These are phyloP conservation scores for Mycogona germanica DNA, from an alignment of 2,888 invertebrate species.

Conservation along the genomic window DNA sequence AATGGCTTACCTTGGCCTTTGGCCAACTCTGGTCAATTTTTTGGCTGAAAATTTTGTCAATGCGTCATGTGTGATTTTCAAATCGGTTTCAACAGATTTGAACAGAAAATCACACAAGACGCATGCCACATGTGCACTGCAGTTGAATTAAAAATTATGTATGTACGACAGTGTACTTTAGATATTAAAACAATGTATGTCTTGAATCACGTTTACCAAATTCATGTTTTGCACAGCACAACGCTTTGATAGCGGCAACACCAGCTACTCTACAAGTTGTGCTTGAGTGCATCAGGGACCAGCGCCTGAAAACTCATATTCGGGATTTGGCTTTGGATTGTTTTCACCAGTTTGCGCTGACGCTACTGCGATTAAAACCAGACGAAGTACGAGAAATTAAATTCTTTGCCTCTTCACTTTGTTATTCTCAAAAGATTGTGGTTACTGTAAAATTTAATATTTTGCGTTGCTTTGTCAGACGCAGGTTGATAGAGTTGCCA, in stretches of 20 bases:
- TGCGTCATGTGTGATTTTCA: background rate
- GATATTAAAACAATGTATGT: too few species aligned
- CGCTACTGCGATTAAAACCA: constrained; percentile 44
- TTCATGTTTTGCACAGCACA: constrained; percentile 35
- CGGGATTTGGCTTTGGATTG: constrained; percentile 41
- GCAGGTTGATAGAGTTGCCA: background rate
- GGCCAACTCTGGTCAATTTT: background rate
- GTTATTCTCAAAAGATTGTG: background rate
- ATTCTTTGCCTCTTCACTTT: background rate
- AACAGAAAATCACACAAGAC: too few species aligned
- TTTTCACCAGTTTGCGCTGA: constrained; percentile 43
- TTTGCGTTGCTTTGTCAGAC: too few species aligned
- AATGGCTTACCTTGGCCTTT: background rate
- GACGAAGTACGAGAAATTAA: constrained; percentile 30
- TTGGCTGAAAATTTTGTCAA: background rate
- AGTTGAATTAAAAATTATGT: too few species aligned
- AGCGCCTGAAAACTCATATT: constrained; percentile 36
- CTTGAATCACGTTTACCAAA: constrained; percentile 5
- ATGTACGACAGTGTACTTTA: too few species aligned
- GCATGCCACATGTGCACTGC: too few species aligned
- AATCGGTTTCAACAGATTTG: background rate
- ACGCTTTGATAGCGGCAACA: constrained; percentile 47
- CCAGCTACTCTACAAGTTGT: constrained; percentile 47
- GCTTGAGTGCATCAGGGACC: constrained; percentile 39
- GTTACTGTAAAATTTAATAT: too few species aligned